Percentiles rank a stretch among this genome's conserved stretches.
Evolutionary conservation across 2,888 invertebrate species (phyloP).

Genomic region (Ennomos fuscantarius): DNA sequence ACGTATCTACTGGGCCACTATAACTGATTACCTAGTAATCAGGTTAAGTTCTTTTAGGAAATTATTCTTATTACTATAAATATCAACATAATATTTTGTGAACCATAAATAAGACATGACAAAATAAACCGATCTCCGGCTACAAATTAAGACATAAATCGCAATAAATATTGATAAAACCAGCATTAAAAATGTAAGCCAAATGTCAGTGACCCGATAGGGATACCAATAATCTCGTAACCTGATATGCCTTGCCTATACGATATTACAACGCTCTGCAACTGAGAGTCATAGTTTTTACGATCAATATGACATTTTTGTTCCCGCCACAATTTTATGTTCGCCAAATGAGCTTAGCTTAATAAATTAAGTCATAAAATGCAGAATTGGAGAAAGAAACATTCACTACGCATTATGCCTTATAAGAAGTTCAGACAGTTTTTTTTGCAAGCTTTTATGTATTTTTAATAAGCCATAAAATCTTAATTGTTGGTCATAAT

Average conservation of each 20-base stretch:
- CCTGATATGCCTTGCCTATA: slow-evolving; percentile 6
- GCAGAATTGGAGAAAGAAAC: slow-evolving; percentile 20
- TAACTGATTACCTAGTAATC: no score
- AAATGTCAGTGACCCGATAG: slow-evolving; percentile 33
- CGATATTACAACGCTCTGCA: slow-evolving; percentile 12
- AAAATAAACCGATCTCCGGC: not conserved
- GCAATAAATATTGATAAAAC: slow-evolving; percentile 39
- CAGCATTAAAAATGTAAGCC: slow-evolving; percentile 19
- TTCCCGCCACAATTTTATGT: slow-evolving; percentile 21
- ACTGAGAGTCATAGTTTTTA: slow-evolving; percentile 32
- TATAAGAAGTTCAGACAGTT: slow-evolving; percentile 8
- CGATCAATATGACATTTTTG: slow-evolving; percentile 36
- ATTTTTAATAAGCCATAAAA: slow-evolving; percentile 29
- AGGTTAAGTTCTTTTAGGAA: no score
- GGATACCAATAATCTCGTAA: slow-evolving; percentile 31
- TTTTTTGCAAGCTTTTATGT: slow-evolving; percentile 29
- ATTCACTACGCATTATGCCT: slow-evolving; percentile 15
- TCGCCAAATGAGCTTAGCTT: slow-evolving; percentile 18
- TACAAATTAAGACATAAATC: slow-evolving; percentile 46
- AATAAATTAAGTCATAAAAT: slow-evolving; percentile 21
- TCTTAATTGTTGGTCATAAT: slow-evolving; percentile 21
- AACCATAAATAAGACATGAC: no score
- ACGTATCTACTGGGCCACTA: no score
- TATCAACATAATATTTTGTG: no score
- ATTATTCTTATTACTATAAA: no score